phyloP scores from a whole-genome alignment of 2,888 invertebrate genomes.

The Tillus elongatus region DNA sequence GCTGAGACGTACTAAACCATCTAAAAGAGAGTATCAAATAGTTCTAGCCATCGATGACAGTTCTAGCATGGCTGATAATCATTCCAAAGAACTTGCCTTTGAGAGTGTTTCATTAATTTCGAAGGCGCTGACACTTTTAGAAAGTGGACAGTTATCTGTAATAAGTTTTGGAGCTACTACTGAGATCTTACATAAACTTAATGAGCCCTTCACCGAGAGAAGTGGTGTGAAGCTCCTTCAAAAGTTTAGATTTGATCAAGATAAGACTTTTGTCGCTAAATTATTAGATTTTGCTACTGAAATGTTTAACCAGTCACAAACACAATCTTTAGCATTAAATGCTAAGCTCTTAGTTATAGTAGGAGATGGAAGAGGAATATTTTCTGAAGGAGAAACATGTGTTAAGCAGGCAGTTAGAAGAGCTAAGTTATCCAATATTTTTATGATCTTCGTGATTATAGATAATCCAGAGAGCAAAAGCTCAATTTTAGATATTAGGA shows the following conservation, averaged over 20 bases:
- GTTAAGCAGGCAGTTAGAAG: conserved; percentile 71
- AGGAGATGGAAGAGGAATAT: conserved; percentile 91
- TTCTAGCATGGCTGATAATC: conserved; percentile 79
- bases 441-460: conserved; percentile 90
- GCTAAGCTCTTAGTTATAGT: conserved; percentile 85
- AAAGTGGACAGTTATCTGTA: conserved; percentile 87
- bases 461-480: conserved; percentile 90
- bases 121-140: conserved; percentile 81
- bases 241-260: conserved; percentile 79
- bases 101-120: conserved; percentile 89
- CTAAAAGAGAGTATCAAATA: conserved; percentile 92
- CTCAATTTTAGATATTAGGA: conserved; percentile 83
- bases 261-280: conserved; percentile 77
- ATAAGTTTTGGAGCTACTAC: conserved; percentile 84
- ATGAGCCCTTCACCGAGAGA: conserved; percentile 77
- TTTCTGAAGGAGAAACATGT: conserved; percentile 72
- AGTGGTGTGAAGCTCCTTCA: conserved; percentile 76
- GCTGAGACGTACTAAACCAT: conserved; percentile 90
- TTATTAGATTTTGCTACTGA: conserved; percentile 71
- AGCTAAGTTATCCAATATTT: conserved; percentile 74
- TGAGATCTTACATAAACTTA: conserved; percentile 77
- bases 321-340: conserved; percentile 47
- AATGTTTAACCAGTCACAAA: conserved; percentile 47
- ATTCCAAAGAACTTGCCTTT: conserved; percentile 84
- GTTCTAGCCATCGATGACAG: conserved; percentile 96